These are phyloP conservation scores for Phymatocera aterrima DNA, from an alignment of 2,888 invertebrate species.

Conservation along the genomic window DNA sequence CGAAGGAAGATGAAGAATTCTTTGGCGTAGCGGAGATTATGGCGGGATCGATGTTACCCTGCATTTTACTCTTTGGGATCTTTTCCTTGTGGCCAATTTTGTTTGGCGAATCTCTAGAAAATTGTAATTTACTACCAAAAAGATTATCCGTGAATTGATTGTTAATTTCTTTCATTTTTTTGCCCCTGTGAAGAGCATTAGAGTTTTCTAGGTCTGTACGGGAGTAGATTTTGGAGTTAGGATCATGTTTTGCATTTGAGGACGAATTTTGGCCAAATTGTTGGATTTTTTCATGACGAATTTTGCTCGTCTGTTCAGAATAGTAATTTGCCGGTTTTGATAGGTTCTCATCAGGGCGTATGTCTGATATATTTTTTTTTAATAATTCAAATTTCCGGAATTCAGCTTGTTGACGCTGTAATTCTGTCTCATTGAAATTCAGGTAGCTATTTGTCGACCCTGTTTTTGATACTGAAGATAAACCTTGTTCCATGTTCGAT, in stretches of 20 bases:
- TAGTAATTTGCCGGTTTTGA: slow-evolving; percentile 52
- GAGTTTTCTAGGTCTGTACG: slow-evolving; percentile 1
- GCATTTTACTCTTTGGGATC: slow-evolving; percentile 35
- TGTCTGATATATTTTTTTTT: slow-evolving; percentile 50
- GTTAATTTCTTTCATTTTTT: slow-evolving; percentile 7
- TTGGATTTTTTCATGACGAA: slow-evolving; percentile 33
- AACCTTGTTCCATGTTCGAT: slow-evolving; percentile 17
- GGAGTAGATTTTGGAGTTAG: background rate
- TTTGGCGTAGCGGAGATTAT: background rate
- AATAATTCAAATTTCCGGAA: slow-evolving; percentile 53
- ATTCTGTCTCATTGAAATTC: slow-evolving; percentile 51
- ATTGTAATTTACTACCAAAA: slow-evolving; percentile 21
- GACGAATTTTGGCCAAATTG: slow-evolving; percentile 32
- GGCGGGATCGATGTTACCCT: background rate
- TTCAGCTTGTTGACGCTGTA: slow-evolving; percentile 53
- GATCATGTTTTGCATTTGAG: background rate
- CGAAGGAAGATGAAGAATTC: background rate
- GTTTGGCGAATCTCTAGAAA: slow-evolving; percentile 14
- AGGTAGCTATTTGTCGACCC: slow-evolving; percentile 18
- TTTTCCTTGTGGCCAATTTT: slow-evolving; percentile 40
- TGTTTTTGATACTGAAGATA: background rate
- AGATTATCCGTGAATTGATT: slow-evolving; percentile 35
- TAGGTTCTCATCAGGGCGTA: slow-evolving; percentile 53
- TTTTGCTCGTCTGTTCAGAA: background rate
- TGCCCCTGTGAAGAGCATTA: background rate